These are phyloP conservation scores for Hanleya hanleyi DNA, from an alignment of 2,888 invertebrate genomes.

Conservation along the genomic window DNA sequence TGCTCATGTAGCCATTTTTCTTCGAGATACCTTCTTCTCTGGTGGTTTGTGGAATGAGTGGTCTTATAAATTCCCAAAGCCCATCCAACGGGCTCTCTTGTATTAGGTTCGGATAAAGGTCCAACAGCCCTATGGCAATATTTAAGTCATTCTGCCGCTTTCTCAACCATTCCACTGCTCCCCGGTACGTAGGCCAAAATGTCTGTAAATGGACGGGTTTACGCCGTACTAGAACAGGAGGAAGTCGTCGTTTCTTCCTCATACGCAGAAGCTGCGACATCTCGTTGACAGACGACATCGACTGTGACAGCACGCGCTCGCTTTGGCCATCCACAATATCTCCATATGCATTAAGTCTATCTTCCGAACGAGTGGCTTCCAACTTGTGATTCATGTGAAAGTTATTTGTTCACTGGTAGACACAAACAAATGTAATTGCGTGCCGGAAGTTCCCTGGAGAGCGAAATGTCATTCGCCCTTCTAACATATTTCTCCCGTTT, in stretches of 20 bases:
- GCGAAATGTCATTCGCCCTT: too few species aligned
- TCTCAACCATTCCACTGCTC: slow-evolving; percentile 34
- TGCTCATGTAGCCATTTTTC: too few species aligned
- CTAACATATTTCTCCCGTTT: too few species aligned
- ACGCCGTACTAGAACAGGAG: background rate
- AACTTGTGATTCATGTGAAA: background rate
- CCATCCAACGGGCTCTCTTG: slow-evolving; percentile 27
- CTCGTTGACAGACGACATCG: background rate
- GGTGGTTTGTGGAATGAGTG: slow-evolving; percentile 2
- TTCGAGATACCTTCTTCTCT: background rate
- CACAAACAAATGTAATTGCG: too few species aligned
- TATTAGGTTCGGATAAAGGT: slow-evolving; percentile 34
- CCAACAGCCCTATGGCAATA: slow-evolving; percentile 30
- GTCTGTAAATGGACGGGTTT: background rate
- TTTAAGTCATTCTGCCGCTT: slow-evolving; percentile 29
- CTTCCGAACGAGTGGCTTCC: background rate
- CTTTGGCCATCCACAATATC: background rate
- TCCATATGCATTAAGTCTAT: background rate
- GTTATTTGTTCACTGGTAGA: too few species aligned
- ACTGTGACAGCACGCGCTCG: background rate
- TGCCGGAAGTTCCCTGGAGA: too few species aligned
- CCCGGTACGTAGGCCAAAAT: slow-evolving; percentile 34
- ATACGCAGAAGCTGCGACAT: background rate
- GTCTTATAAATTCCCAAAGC: slow-evolving; percentile 23
- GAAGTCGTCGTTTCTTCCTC: background rate